A percentile compares a stretch with the other conserved stretches of the same genome.
Evolutionary conservation across 1,140 invertebrate species (phyloP).

Genomic region (Caenorhabditis tropicalis): DNA sequence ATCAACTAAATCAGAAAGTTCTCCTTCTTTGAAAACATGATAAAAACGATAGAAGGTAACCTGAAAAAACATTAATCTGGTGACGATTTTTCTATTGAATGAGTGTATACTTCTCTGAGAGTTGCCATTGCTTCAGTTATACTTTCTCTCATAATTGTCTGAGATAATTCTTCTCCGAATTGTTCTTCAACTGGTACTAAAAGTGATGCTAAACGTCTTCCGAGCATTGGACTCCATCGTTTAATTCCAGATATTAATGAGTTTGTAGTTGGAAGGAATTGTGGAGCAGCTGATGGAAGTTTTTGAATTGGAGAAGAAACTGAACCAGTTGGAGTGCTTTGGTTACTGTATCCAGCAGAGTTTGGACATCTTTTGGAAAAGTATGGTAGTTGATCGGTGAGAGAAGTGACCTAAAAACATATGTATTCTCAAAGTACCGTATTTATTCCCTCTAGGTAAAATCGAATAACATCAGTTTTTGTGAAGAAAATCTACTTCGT

Average conservation of each 20-base stretch:
- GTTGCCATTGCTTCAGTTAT: constrained; percentile 56
- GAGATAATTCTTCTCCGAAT: constrained; percentile 50
- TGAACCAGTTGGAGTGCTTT: constrained; percentile 1
- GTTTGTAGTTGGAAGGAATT: constrained; percentile 11
- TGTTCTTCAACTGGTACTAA: constrained; percentile 56
- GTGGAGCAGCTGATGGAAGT: constrained; percentile 46
- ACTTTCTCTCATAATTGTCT: constrained; percentile 52
- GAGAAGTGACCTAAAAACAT: neutral
- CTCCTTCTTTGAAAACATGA: constrained; percentile 56
- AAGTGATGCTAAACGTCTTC: constrained; percentile 52
- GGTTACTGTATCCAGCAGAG: neutral
- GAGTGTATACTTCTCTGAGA: constrained; percentile 46
- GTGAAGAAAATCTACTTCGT: no score
- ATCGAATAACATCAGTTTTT: no score
- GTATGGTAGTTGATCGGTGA: neutral
- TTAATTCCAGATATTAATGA: constrained; percentile 56
- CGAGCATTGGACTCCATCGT: constrained; percentile 56
- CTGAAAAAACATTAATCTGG: neutral
- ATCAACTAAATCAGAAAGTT: constrained; percentile 49
- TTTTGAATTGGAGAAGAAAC: neutral
- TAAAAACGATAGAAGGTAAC: constrained; percentile 58
- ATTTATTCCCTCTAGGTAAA: no score
- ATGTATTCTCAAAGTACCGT: no score
- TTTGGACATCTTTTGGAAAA: neutral
- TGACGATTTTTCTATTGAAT: neutral